Percentiles rank a stretch among this genome's conserved stretches.
Evolutionary conservation across 2,113 vertebrate genomes (phyloP).

Genomic region (Silurus meridionalis): DNA sequence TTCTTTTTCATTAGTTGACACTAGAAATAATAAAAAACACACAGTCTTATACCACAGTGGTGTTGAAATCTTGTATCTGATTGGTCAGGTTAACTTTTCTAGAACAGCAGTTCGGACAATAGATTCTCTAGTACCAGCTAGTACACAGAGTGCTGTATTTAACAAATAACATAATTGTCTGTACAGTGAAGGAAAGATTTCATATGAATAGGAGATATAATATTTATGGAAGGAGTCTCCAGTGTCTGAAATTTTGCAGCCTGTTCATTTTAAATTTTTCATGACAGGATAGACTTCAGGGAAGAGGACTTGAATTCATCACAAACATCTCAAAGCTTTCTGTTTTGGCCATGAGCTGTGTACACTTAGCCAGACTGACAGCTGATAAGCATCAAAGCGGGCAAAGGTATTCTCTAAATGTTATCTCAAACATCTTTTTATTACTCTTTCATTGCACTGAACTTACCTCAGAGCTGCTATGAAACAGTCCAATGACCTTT

Average conservation of each 20-base stretch:
- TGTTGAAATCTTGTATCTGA: neutral
- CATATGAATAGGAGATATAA: neutral
- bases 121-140: neutral
- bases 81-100: neutral
- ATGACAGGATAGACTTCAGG: neutral
- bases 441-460: neutral
- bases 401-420: constrained; percentile 24
- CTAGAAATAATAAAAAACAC: neutral
- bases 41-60: neutral
- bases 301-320: neutral
- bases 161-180: neutral
- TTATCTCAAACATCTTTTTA: constrained; percentile 28
- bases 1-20: neutral
- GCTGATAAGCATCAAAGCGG: neutral
- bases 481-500: neutral
- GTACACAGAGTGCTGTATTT: neutral
- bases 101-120: neutral
- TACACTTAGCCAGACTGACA: neutral
- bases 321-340: neutral
- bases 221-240: neutral
- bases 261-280: neutral
- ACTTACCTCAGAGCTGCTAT: neutral
- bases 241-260: neutral
- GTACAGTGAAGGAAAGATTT: neutral
- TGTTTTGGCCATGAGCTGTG: neutral